Conservation (phyloP, 35 echinoderm and acorn worm species). For the Ophioderma brevispina region DNA sequence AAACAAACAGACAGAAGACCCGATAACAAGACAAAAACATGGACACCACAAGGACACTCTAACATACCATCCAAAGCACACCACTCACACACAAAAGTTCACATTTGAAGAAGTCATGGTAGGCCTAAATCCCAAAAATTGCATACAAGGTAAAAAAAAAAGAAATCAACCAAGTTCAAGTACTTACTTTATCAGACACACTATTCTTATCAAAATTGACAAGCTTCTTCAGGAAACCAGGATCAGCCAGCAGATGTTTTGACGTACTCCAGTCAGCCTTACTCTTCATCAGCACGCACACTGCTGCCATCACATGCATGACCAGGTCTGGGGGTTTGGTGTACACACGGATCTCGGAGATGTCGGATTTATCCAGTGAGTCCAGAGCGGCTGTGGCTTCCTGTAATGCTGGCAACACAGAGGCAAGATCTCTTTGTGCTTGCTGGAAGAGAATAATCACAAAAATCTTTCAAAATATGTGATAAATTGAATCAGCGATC, state of each 20-base stretch:
- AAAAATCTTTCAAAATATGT: too few relatives aligned
- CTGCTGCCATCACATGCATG: conserved; percentile 95
- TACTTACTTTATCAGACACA: conserved; percentile 88
- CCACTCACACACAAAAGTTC: too few relatives aligned
- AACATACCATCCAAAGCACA: too few relatives aligned
- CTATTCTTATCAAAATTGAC: conserved; percentile 95
- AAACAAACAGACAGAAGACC: too few relatives aligned
- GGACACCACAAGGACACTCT: too few relatives aligned
- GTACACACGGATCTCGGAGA: conserved; percentile 98
- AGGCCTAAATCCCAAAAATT: too few relatives aligned
- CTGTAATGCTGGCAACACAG: conserved; percentile 95
- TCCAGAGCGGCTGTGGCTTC: conserved; percentile 90
- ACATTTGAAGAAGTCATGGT: too few relatives aligned
- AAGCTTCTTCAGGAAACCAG: conserved; percentile 87
- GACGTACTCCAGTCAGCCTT: conserved; percentile 92
- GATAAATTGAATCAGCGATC: too few relatives aligned
- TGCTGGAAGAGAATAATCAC: conserved; percentile 64
- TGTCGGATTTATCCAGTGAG: conserved; percentile 92
- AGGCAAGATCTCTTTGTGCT: conserved; percentile 91
- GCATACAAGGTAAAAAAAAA: too few relatives aligned
- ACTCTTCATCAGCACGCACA: conserved; percentile 85
- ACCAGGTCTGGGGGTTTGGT: conserved; percentile 83
- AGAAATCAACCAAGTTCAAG: too few relatives aligned
- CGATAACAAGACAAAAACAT: too few relatives aligned
- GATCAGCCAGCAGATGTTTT: conserved; percentile 86